These are phyloP conservation scores for Aphis craccivora DNA, from an alignment of 1,140 invertebrate genomes.

Conservation along the genomic window DNA sequence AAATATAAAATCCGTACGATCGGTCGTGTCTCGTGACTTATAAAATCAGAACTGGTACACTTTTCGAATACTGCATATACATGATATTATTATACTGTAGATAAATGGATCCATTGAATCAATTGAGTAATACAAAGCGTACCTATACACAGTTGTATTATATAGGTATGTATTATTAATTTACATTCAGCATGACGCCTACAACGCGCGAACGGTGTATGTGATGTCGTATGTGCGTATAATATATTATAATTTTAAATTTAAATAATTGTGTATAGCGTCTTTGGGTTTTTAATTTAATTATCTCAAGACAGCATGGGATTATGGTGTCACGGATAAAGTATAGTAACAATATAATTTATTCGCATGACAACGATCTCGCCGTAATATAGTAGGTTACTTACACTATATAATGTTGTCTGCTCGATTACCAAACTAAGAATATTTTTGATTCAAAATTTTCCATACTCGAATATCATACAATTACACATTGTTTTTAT, in stretches of 20 bases:
- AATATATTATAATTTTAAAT: neutral
- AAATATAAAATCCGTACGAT: neutral
- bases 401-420: neutral
- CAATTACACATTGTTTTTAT: neutral
- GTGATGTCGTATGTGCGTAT: neutral
- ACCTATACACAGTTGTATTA: neutral
- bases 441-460: neutral
- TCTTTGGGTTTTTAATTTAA: neutral
- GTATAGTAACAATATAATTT: neutral
- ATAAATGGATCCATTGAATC: neutral
- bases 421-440: neutral
- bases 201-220: neutral
- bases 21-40: constrained; percentile 38
- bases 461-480: neutral
- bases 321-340: neutral
- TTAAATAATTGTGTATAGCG: neutral
- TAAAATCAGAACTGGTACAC: neutral
- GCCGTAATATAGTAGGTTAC: neutral
- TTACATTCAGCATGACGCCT: neutral
- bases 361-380: neutral
- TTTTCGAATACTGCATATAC: neutral
- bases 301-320: neutral
- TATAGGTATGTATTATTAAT: neutral
- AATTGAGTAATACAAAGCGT: constrained; percentile 22
- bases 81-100: neutral